Base-by-base conservation (phyloP, 2,888 invertebrate species). In the Drymonia ruficornis region DNA sequence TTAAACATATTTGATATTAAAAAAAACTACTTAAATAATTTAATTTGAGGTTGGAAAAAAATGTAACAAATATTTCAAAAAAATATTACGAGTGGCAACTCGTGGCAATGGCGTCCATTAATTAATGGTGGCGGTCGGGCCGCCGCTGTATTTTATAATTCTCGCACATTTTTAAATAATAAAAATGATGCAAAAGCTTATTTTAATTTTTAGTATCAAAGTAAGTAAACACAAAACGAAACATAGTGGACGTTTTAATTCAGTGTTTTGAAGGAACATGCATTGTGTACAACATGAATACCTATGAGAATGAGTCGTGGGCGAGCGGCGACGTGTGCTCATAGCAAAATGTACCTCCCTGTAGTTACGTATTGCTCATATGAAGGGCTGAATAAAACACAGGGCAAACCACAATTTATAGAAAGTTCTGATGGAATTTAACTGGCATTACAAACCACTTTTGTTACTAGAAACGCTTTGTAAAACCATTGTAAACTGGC, bases 31-130 rank as follows among this genome's bases (percentile, higher is more conserved):
- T 3, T 36, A 13, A 36, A 31, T 7, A 9, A 36, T 9, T 13
- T 36, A 36, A 36, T 36, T 36, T 36, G 13, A n/a, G 1, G n/a
- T n/a, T n/a, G 11, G n/a, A n/a, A 36, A 36, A 36, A 4, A 7
- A n/a, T 11, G 11, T 12, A 31, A 31, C 3, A 12, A 11, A n/a
- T 36, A 36, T 36, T 31, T 2, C 9, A 31, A 36, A 34, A 36
- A 13, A n/a, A n/a, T n/a, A n/a, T n/a, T 36, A 36, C n/a, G 4
- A 43, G 43, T 19, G 43, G 43, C 11, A 43, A 43, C 43, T 43
- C 43, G 16, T 43, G 11, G 43, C 23, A 0, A 19, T 43, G 43
- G 23, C 43, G 43, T 43, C 43, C 4, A 19, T 43, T 43, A 43
- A 43, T 43, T 40, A 40, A 40, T 16, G 6, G 16, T 16, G 16